These are phyloP conservation scores for Hyppa rectilinea DNA, from an alignment of 2,888 invertebrate genomes.

Conservation along the genomic window DNA sequence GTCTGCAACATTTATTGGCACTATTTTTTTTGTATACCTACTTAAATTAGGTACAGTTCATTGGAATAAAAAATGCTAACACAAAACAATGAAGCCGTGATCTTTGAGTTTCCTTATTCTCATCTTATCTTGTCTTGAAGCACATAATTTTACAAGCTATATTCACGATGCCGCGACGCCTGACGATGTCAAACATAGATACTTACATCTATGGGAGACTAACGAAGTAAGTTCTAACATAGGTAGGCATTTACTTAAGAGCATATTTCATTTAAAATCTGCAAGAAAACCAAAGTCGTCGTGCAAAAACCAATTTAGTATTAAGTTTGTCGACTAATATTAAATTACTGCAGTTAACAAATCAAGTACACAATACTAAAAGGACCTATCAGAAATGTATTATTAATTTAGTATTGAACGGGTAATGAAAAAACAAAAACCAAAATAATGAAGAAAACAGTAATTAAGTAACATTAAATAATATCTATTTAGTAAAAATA, in stretches of 20 bases:
- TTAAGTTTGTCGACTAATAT: too few species aligned
- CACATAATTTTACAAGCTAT: not conserved
- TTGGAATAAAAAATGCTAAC: not conserved
- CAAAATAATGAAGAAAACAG: not conserved
- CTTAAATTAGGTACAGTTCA: not conserved
- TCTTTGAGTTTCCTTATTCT: not conserved
- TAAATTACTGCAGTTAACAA: not conserved
- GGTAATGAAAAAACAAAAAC: not conserved
- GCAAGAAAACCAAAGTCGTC: not conserved
- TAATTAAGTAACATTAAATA: too few species aligned
- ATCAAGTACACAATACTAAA: not conserved
- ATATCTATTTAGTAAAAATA: too few species aligned
- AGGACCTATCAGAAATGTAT: too few species aligned
- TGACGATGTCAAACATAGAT: constrained; percentile 8
- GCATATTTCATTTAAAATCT: not conserved
- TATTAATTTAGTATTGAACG: not conserved
- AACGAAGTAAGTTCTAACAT: not conserved
- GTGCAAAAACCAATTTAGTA: not conserved
- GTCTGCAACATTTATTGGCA: not conserved
- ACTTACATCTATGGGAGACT: not conserved
- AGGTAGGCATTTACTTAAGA: not conserved
- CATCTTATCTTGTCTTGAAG: not conserved
- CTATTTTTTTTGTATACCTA: not conserved
- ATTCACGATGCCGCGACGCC: constrained; percentile 5
- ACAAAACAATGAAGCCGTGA: not conserved